phyloP scores from a whole-genome alignment of 2,888 invertebrate genomes.

The Erynnis tages region DNA sequence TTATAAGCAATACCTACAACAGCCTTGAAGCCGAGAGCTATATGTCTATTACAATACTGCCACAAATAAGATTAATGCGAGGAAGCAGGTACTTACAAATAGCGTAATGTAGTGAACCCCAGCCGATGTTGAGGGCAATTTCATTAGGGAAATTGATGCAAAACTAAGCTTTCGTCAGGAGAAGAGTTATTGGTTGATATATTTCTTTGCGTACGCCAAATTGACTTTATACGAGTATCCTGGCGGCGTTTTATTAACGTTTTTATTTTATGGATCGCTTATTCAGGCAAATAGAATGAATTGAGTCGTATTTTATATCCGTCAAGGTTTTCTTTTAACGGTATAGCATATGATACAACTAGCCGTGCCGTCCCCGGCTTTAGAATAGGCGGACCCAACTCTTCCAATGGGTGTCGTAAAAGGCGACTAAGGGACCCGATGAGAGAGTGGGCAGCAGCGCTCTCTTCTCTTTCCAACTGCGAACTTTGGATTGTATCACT shows the following conservation, averaged over 20 bases:
- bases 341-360: too few species aligned
- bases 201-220: constrained; percentile 6
- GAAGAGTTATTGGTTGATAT: constrained; percentile 6
- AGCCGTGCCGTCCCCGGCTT: too few species aligned
- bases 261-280: background rate
- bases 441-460: too few species aligned
- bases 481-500: too few species aligned
- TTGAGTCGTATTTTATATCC: background rate
- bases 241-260: background rate
- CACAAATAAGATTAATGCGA: constrained; percentile 16
- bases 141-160: constrained; percentile 27
- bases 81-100: background rate
- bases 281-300: background rate
- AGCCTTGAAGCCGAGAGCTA: background rate
- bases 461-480: too few species aligned
- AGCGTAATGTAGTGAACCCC: constrained; percentile 13
- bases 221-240: constrained; percentile 6
- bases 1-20: background rate
- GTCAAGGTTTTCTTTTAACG: too few species aligned
- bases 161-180: constrained; percentile 19
- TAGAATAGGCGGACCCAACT: too few species aligned
- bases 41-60: constrained; percentile 22
- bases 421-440: too few species aligned
- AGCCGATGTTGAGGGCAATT: constrained; percentile 7
- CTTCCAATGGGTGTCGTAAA: too few species aligned